phyloP scores from a whole-genome alignment of 37 sponge, comb jelly and placozoan species.

The Haliclona indistincta region DNA sequence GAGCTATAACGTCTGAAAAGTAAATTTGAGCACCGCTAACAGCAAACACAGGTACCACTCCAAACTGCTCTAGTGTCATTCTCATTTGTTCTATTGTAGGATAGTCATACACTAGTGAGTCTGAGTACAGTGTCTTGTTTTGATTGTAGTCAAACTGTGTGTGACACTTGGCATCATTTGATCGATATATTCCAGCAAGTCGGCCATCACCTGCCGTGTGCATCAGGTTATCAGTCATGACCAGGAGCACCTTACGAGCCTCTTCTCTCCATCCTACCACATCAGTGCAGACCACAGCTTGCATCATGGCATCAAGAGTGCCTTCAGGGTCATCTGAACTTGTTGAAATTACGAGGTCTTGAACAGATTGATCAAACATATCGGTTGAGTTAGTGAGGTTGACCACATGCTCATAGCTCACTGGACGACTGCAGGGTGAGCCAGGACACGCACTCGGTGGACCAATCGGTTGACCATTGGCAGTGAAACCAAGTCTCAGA shows the following conservation, averaged over 20 bases:
- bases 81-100: neutral
- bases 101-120: neutral
- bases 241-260: neutral
- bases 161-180: neutral
- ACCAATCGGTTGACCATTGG: neutral
- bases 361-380: slow-evolving; percentile 22
- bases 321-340: slow-evolving; percentile 88
- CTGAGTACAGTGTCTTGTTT: neutral
- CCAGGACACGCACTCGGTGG: neutral
- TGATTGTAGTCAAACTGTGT: neutral
- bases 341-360: slow-evolving; percentile 62
- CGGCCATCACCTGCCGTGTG: neutral
- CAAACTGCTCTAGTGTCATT: neutral
- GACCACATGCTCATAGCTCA: slow-evolving; percentile 51
- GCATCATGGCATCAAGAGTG: slow-evolving; percentile 88
- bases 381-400: slow-evolving; percentile 17
- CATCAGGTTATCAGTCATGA: slow-evolving; percentile 7
- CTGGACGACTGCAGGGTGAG: slow-evolving; percentile 4
- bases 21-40: neutral
- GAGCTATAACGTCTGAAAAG: neutral
- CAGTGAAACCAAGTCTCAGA: neutral
- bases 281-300: slow-evolving; percentile 73
- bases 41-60: neutral
- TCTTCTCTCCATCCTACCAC: slow-evolving; percentile 30
- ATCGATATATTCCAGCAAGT: neutral